Base-by-base conservation (phyloP, 2,113 vertebrate species). In the Caranx ignobilis region DNA sequence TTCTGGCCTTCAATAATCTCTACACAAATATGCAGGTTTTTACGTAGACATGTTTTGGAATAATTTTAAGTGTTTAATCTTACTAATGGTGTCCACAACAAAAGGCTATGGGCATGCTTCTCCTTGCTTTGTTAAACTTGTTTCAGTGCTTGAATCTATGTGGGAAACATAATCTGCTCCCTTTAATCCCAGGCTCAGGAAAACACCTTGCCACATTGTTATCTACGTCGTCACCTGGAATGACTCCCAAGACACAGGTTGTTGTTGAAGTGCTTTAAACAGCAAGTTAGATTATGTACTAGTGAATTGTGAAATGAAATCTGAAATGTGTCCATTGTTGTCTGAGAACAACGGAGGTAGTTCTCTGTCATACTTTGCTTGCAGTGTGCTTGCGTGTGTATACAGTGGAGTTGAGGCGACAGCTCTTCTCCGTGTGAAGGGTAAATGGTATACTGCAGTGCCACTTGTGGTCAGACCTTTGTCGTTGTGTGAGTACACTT, bases 11-110 rank as follows among this genome's bases (percentile, higher is more conserved):
- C 11, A 12, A 39, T 67, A 13, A 64, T 35, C 21, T 34, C 71
- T n/a, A 56, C 32, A 56, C 31, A 21, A 43, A 56, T 35, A 21
- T 45, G 60, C 31, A 11, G 48, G 37, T 57, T 73, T 67, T 84
- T n/a, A 56, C 59, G 31, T 54, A 72, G n/a, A 52, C 52, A 12
- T 19, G 16, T 69, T 61, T 52, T 47, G 19, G 11, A 21, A 16
- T n/a, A 43, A 19, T 55, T 48, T 57, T 31, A 16, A 8, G 1
- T 19, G 7, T 71, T 50, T 43, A 32, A 71, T 82, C 5, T 56
- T 32, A 6, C 50, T 43, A 18, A 56, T 71, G 41, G 18, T 52
- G 16, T 64, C 50, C 15, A 75, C 12, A 11, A 59, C 16, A 60
- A 48, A 21, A 18, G 59, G 32, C 37, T 43, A 21, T 52, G 59